Base-by-base conservation (phyloP, 2,888 invertebrate species). In the Drosophila suboccidentalis region DNA sequence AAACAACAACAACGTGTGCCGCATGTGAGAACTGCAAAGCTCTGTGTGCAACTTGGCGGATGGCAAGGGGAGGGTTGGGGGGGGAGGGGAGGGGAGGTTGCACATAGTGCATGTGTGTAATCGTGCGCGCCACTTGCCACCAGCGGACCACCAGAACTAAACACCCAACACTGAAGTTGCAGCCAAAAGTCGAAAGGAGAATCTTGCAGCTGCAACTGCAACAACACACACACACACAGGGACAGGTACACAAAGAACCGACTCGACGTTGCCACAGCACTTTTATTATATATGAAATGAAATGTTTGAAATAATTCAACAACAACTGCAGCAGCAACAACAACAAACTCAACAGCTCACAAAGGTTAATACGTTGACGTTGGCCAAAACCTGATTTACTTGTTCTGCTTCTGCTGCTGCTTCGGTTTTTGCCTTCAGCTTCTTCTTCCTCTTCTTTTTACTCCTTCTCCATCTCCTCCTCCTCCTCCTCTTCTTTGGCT, bases 301-400 rank as follows among this genome's bases (percentile, higher is more conserved):
- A 85, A 84, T 81, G 80, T 80, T 83, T 83, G 70, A 84, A 85
- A 84, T 84, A 83, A 81, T 85, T 82, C 78, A 82, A 54, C 59
- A 22, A 38, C 51, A 26, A 44, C 43, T 54, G 26, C 29, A n/a
- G 10, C 17, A 19, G 32, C 38, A 38, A 38, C 26, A 38, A 38
- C 47, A 38, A 32, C 53, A 22, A 41, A 44, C 41, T 41, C 41
- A 51, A 38, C 58, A 54, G 49, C 80, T 51, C 47, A 64, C 64
- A 84, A 83, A 85, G 86, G 84, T 82, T 84, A 83, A 85, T 75
- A 79, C 80, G 72, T 84, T 82, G 79, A 86, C 65, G 76, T 78
- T 80, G 72, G 68, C 71, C 67, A 75, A 78, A 86, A 86, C 86
- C 86, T 80, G 86, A 82, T 86, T 80, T 85, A 86, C 86, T 87